Evolutionary conservation across 2,797 vertebrate species (phyloP).

Genomic region (Pelobates cultripes): DNA sequence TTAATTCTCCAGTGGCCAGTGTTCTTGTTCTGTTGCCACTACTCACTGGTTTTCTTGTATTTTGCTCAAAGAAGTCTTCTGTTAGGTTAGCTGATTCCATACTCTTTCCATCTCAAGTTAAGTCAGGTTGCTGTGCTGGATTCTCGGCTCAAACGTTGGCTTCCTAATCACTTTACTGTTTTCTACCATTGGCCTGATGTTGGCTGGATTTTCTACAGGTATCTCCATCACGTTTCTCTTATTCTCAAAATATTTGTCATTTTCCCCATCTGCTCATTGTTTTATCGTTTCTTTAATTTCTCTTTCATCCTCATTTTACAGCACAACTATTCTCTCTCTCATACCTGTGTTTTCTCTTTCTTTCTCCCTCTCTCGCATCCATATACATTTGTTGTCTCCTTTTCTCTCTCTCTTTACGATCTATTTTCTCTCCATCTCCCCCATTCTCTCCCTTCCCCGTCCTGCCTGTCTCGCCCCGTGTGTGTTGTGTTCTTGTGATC

Average conservation of each 20-base stretch:
- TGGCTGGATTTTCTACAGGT: no score
- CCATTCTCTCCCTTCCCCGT: background rate
- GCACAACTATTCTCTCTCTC: background rate
- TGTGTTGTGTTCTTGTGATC: constrained; percentile 57
- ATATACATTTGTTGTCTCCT: background rate
- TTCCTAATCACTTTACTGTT: no score
- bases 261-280: background rate
- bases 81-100: no score
- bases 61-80: no score
- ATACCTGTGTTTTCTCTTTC: background rate
- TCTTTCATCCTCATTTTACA: background rate
- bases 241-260: background rate
- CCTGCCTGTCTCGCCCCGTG: constrained; percentile 4
- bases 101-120: no score
- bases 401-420: background rate
- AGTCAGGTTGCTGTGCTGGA: no score
- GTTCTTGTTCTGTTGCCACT: no score
- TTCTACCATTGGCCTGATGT: no score
- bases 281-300: background rate
- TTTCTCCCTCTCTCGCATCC: background rate
- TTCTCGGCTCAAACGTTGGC: no score
- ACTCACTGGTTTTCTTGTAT: no score
- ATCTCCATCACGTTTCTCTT: no score
- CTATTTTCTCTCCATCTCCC: background rate
- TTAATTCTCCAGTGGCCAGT: no score